These are phyloP conservation scores for Gonatopus flavifemur DNA, from an alignment of 1,140 invertebrate species.

Conservation along the genomic window DNA sequence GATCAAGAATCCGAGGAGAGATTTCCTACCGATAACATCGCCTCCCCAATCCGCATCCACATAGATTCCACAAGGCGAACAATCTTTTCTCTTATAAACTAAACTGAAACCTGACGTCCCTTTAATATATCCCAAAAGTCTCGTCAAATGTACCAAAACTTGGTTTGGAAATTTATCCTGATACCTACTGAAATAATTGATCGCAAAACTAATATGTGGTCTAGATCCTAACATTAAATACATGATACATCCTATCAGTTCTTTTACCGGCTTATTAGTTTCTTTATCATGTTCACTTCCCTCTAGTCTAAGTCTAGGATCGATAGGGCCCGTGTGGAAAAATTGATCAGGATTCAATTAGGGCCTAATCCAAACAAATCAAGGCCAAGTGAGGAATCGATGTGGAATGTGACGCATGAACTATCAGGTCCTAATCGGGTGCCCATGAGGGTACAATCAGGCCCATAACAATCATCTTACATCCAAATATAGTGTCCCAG, in stretches of 20 bases:
- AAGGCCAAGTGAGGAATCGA: too few relatives aligned
- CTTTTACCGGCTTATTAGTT: not conserved
- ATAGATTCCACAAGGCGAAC: not conserved
- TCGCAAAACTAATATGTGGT: not conserved
- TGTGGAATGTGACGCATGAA: too few relatives aligned
- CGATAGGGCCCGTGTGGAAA: too few relatives aligned
- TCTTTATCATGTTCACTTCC: not conserved
- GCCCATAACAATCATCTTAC: too few relatives aligned
- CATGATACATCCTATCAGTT: not conserved
- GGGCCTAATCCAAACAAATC: too few relatives aligned
- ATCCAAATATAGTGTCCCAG: too few relatives aligned
- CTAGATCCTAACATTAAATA: not conserved
- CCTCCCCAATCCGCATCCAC: not conserved
- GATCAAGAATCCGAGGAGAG: conserved; percentile 16
- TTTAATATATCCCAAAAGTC: not conserved
- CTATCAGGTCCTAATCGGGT: too few relatives aligned
- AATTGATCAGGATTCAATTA: too few relatives aligned
- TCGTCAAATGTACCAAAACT: not conserved
- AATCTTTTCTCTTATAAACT: not conserved
- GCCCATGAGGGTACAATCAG: too few relatives aligned
- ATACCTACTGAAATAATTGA: not conserved
- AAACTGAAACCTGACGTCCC: not conserved
- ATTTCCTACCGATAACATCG: not conserved
- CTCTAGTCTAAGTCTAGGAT: not conserved
- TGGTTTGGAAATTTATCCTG: not conserved